Conservation (phyloP, 92 coral and sea anemone species). For the Parazoanthus darwini region DNA sequence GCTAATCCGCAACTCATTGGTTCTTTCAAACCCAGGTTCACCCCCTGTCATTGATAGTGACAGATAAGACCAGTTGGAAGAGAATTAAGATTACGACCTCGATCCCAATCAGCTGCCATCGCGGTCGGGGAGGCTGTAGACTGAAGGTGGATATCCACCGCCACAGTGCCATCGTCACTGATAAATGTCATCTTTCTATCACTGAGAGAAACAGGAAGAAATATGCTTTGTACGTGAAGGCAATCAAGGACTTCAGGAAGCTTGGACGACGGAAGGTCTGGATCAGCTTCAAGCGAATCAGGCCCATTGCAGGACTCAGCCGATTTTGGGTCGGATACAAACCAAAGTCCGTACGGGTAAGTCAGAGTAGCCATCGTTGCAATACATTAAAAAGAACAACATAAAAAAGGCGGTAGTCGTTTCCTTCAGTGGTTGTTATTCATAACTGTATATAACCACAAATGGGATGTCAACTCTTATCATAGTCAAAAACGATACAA, state of each 20-base stretch:
- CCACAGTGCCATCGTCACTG: constrained; percentile 72
- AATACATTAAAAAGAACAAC: neutral
- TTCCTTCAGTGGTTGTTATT: neutral
- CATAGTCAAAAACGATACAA: too few relatives aligned
- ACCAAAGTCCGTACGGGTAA: constrained; percentile 63
- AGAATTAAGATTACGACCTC: constrained; percentile 53
- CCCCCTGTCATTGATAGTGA: constrained; percentile 57
- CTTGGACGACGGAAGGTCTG: constrained; percentile 56
- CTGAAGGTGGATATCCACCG: constrained; percentile 55
- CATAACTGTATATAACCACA: too few relatives aligned
- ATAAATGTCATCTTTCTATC: constrained; percentile 62
- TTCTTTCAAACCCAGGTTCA: constrained; percentile 51
- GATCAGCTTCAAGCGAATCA: constrained; percentile 58
- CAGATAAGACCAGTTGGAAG: constrained; percentile 75
- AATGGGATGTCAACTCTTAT: too few relatives aligned
- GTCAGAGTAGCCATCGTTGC: neutral
- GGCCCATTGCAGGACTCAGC: constrained; percentile 68
- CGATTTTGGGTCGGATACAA: constrained; percentile 79
- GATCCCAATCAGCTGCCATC: constrained; percentile 71
- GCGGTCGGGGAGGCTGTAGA: constrained; percentile 45
- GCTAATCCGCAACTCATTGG: too few relatives aligned
- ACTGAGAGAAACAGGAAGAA: constrained; percentile 67
- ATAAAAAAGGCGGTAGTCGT: neutral
- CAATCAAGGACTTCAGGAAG: constrained; percentile 71
- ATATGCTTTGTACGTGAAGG: constrained; percentile 61